Percentiles rank a stretch among this genome's conserved stretches.
phyloP scores from a whole-genome alignment of 2,113 vertebrate species.

The Alethe castanea region DNA sequence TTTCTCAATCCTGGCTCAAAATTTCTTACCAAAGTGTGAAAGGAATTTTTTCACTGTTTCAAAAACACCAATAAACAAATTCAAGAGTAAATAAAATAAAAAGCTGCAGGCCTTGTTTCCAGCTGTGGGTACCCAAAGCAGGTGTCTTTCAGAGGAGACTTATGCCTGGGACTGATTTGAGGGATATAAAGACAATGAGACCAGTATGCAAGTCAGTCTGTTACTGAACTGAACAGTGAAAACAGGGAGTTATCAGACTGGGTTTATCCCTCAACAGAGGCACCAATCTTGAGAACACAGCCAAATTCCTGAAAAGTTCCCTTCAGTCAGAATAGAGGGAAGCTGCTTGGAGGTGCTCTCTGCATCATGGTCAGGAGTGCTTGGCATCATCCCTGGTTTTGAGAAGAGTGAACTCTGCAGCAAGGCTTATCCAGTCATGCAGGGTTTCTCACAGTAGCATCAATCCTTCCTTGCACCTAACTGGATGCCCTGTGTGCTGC shows the following conservation, averaged over 20 bases:
- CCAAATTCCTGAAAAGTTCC: not conserved
- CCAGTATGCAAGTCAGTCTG: not conserved
- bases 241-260: not conserved
- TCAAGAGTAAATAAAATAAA: not conserved
- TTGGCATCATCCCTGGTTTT: too few relatives aligned
- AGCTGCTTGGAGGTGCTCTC: not conserved
- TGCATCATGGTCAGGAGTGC: accelerated
- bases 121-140: not conserved
- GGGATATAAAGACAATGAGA: not conserved
- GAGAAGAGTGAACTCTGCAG: not conserved
- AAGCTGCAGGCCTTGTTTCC: not conserved
- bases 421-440: not conserved
- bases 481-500: not conserved
- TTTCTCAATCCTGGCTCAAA: not conserved
- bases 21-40: not conserved
- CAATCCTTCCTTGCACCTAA: not conserved
- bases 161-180: not conserved
- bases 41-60: not conserved
- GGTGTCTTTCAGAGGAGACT: not conserved
- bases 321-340: not conserved
- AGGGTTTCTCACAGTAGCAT: not conserved
- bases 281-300: not conserved
- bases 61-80: not conserved
- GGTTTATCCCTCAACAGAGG: not conserved
- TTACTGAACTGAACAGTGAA: not conserved